Base-by-base conservation (phyloP, 2,797 vertebrate genomes). In the Ispidina picta region DNA sequence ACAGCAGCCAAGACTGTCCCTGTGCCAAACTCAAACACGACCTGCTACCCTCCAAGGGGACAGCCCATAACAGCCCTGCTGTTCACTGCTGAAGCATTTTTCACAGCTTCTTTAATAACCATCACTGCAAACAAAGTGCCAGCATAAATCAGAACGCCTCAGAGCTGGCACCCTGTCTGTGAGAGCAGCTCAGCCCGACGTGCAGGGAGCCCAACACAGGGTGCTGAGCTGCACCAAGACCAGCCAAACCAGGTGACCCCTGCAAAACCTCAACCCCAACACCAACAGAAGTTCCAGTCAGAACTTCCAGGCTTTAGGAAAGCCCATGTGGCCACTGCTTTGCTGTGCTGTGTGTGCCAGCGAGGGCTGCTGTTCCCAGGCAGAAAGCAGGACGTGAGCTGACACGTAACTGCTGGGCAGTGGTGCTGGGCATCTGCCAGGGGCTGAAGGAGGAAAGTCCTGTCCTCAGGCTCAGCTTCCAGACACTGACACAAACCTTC, bases 401-500 rank as follows among this genome's bases (percentile, higher is more conserved):
- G 0, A 15, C 2, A 23, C 0, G 7, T 18, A 15, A 23, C 25
- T 2, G 55, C 60, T 0, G 3, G 3, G 6, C 29, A 10, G 72
- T 26, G 5, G 33, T 2, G 5, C 46, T 7, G 7, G 22, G 66
- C 39, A 14, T 19, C 6, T 35, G 49, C 70, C 1, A 0, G 33
- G 43, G 0, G 12, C 26, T 3, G 6, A n/a, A 15, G 37, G 49
- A 75, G 43, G 23, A 15, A n/a, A 46, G 39, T 8, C 66, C 62
- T 48, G 54, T 48, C 52, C 59, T 49, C 39, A 4, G 0, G 5
- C 37, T 62, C 4, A 9, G 37, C 31, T 58, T 59, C 41, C 69
- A 76, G 70, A n/a, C 75, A 20, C 41, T 8, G 14, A 37, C 33
- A n/a, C 5, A 4, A 54, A 31, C 12, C 18, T 15, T 8, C 19